These are phyloP conservation scores for Platichthys flesus DNA, from an alignment of 2,113 vertebrate species.

Conservation along the genomic window DNA sequence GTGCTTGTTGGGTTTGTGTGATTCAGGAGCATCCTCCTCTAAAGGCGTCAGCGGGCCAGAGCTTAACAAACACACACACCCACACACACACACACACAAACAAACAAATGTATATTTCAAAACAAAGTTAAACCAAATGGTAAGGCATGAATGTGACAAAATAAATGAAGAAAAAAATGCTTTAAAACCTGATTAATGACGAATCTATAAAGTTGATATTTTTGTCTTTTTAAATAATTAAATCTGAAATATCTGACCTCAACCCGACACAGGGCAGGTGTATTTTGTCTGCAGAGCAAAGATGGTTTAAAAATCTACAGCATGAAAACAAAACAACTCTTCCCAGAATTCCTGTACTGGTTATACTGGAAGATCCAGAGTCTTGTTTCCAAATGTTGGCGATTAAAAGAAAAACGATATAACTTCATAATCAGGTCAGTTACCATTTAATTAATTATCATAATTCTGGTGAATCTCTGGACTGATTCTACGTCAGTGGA, in stretches of 20 bases:
- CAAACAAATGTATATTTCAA: constrained; percentile 43
- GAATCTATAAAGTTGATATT: no score
- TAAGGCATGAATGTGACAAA: constrained; percentile 17
- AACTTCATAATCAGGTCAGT: no score
- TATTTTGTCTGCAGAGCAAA: no score
- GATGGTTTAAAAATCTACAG: no score
- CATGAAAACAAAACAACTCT: no score
- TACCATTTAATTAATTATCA: no score
- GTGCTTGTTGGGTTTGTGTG: constrained; percentile 48
- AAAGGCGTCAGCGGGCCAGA: constrained; percentile 83
- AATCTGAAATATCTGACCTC: background rate
- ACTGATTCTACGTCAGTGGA: no score
- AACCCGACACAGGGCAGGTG: background rate
- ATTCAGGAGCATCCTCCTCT: constrained; percentile 86
- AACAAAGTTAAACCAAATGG: constrained; percentile 39
- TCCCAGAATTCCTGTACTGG: no score
- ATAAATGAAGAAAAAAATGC: constrained; percentile 10
- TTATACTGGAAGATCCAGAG: no score
- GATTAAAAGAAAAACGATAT: no score
- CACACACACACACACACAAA: constrained; percentile 78
- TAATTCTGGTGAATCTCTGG: no score
- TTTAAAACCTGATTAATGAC: background rate
- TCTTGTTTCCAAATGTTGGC: no score
- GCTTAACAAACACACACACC: constrained; percentile 82
- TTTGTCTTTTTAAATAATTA: background rate